Base-by-base conservation (phyloP, 2,113 vertebrate genomes). In the Oplegnathus fasciatus region DNA sequence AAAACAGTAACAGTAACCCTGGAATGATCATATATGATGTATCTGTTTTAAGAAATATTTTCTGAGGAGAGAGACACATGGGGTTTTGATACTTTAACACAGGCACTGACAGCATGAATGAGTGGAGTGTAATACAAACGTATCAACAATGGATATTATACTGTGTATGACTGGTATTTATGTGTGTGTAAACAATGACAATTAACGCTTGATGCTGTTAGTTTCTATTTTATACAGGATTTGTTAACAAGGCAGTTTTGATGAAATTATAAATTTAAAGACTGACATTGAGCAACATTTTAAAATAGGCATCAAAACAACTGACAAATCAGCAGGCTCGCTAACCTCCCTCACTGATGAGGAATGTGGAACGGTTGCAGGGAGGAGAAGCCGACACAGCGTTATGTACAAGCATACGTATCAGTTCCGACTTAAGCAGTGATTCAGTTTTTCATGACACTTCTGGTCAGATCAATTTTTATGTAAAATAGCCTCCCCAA, bases 381-480 rank as follows among this genome's bases (percentile, higher is more conserved):
- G 37, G 46, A 81, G 37, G 72, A 69, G 28, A 68, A 22, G 52
- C 79, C 1, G 11, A 52, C 60, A 57, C 57, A 62, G 77, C 8
- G 1, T 6, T n/a, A 22, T 34, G n/a, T 0, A 22, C n/a, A 18
- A 52, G 44, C 13, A 32, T 57, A 40, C 2, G 9, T 67, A 42
- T 62, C 40, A 50, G 37, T 5, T 0, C 62, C 61, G 71, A 69
- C 37, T 75, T 14, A 0, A 67, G 52, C 14, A 30, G 71, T n/a
- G 70, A 80, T 70, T 46, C 26, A 13, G 4, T 52, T 68, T 55
- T 80, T 57, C 22, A 1, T 66, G n/a, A 28, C 64, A 71, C 66
- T 75, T 82, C 55, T 44, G 57, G 22, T 83, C 26, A 20, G 71
- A 84, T 87, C 37, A 26, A 57, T 83, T 50, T 84, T 26, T 76